Base-by-base conservation (phyloP, 1,140 invertebrate species). In the Calephelis virginiensis region DNA sequence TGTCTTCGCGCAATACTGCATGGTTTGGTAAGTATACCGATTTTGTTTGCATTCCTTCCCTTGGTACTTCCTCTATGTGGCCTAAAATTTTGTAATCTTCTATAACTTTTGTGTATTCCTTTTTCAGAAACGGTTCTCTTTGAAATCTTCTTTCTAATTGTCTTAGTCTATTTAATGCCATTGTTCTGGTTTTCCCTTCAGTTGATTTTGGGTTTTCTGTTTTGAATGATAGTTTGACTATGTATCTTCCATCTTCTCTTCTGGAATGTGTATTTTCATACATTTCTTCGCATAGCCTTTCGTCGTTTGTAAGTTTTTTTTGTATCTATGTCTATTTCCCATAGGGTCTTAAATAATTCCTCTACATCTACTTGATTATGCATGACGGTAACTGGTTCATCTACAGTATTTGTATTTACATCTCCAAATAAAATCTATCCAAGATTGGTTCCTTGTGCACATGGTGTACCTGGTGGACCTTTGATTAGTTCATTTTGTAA, bases 181-280 rank as follows among this genome's bases (percentile, higher is more conserved):
- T 73, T 8, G 70, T 61, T 61, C 62, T 62, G 11, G 45, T 61
- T 28, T n/a, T 65, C n/a, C 56, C 12, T 47, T 40, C 45, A 69
- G 67, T 64, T 72, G 38, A 72, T 68, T 6, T 68, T 40, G 65
- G 68, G 7, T 72, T 62, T 13, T 75, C 66, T 0, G 14, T 61
- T 12, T 62, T 73, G 50, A 83, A 80, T 14, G 85, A 81, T 43
- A 86, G 64, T 40, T 53, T 66, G 8, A 86, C 83, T 8, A 81
- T 60, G 61, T 74, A 85, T 68, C 79, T 71, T 37, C 79, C 80
- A 17, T 74, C 68, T 37, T 8, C n/a, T 38, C 71, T 50, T 68
- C 74, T 69, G 1, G 14, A 63, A 8, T 59, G 64, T 11, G 72
- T 81, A 13, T 64, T 47, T 47, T 64, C 46, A 63, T 73, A 83